Evolutionary conservation across 2,113 vertebrate genomes (phyloP).

Genomic region (Lutjanus erythropterus): DNA sequence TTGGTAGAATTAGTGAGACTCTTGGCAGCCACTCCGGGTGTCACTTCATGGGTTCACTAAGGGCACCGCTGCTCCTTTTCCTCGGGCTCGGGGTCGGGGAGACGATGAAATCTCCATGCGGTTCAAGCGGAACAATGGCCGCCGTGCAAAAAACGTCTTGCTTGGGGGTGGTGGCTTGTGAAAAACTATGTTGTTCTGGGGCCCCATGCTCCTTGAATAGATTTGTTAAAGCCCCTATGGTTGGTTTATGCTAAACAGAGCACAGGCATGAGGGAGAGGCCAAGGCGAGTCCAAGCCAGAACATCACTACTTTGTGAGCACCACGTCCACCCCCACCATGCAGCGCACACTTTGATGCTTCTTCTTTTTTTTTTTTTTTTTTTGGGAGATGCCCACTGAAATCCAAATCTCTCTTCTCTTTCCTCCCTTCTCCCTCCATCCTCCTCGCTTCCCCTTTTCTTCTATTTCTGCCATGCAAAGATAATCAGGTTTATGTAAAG

Average conservation of each 20-base stretch:
- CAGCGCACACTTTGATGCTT: conserved; percentile 87
- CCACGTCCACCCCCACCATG: conserved; percentile 62
- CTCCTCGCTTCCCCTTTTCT: conserved; percentile 85
- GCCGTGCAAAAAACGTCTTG: conserved; percentile 79
- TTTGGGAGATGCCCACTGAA: conserved; percentile 87
- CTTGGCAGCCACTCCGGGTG: conserved; percentile 82
- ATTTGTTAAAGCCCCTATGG: conserved; percentile 93
- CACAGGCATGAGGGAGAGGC: conserved; percentile 83
- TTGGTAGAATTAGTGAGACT: conserved; percentile 75
- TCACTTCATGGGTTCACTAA: conserved; percentile 85
- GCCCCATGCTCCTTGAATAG: conserved; percentile 90
- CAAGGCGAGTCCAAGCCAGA: conserved; percentile 83
- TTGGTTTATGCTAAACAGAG: conserved; percentile 93
- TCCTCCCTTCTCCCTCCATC: conserved; percentile 63
- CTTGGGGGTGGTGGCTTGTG: conserved; percentile 87
- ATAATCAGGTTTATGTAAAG: conserved; percentile 99
- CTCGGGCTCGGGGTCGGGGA: conserved; percentile 77
- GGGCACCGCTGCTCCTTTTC: conserved; percentile 77
- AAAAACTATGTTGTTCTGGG: conserved; percentile 88
- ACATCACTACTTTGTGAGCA: conserved; percentile 68
- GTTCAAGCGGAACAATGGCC: conserved; percentile 88
- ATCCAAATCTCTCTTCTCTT: conserved; percentile 83
- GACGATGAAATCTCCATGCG: conserved; percentile 85
- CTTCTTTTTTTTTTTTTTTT: conserved; percentile 69
- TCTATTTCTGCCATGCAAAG: conserved; percentile 98